Evolutionary conservation across 1,140 invertebrate species (phyloP).

Genomic region (Hycleus phaleratus): DNA sequence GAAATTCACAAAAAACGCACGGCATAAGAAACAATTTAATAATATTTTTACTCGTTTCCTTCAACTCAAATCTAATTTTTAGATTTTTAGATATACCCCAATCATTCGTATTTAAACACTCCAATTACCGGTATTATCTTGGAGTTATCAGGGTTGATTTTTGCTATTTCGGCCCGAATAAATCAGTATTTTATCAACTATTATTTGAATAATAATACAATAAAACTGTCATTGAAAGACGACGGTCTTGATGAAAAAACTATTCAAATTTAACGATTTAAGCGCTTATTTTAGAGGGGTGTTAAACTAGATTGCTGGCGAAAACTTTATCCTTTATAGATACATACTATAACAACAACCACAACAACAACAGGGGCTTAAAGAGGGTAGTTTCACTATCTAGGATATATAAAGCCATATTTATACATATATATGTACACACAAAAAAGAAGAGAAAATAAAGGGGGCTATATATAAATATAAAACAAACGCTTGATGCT

Average conservation of each 20-base stretch:
- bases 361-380: no score
- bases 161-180: no score
- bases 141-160: no score
- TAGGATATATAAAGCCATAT: background rate
- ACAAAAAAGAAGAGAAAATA: no score
- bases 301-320: slow-evolving; percentile 22
- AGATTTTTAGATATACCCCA: no score
- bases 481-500: slow-evolving; percentile 17
- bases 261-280: slow-evolving; percentile 25
- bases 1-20: no score
- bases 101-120: no score
- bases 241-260: slow-evolving; percentile 15
- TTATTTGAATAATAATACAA: slow-evolving; percentile 18
- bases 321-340: slow-evolving; percentile 10
- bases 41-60: no score
- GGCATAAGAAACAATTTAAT: no score
- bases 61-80: no score
- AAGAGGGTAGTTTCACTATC: no score
- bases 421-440: background rate
- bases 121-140: no score
- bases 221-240: slow-evolving; percentile 14
- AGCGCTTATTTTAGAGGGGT: slow-evolving; percentile 23
- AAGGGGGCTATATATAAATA: background rate
- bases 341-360: background rate
- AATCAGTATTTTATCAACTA: background rate